A percentile compares a stretch with the other conserved stretches of the same genome.
Evolutionary conservation across 2,888 invertebrate genomes (phyloP).

Genomic region (Geophilus truncorum): DNA sequence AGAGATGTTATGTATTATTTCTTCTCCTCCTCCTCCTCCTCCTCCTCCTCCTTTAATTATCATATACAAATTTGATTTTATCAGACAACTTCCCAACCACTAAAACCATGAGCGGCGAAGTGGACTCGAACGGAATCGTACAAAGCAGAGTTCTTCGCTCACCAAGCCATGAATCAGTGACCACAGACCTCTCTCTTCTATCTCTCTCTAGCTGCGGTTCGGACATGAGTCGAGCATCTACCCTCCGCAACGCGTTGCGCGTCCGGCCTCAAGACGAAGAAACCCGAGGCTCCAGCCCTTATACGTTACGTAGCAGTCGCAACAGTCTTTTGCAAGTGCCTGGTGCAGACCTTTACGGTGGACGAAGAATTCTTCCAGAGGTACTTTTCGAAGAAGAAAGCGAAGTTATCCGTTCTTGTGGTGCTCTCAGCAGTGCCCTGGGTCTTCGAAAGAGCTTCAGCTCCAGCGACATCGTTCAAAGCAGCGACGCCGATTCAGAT

Average conservation of each 20-base stretch:
- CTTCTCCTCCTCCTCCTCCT: too few species aligned
- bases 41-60: too few species aligned
- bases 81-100: too few species aligned
- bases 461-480: conserved; percentile 66
- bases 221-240: conserved; percentile 29
- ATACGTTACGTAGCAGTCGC: conserved; percentile 33
- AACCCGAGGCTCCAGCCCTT: conserved; percentile 17
- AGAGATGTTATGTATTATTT: too few species aligned
- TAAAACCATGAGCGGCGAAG: not conserved
- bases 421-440: conserved; percentile 68
- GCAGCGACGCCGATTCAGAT: conserved; percentile 50
- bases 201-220: conserved; percentile 59
- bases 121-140: not conserved
- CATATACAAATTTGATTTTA: too few species aligned
- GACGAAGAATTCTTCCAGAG: conserved; percentile 53
- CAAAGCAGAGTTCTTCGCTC: conserved; percentile 52
- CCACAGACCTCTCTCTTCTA: conserved; percentile 73
- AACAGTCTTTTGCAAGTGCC: conserved; percentile 40
- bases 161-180: conserved; percentile 77
- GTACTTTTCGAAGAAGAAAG: conserved; percentile 69
- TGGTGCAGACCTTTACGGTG: conserved; percentile 39
- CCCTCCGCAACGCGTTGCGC: conserved; percentile 13
- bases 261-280: not conserved
- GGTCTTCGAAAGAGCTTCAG: conserved; percentile 80
- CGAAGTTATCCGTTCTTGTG: conserved; percentile 72